phyloP scores from a whole-genome alignment of 2,797 vertebrate genomes.

The Valencia hispanica region DNA sequence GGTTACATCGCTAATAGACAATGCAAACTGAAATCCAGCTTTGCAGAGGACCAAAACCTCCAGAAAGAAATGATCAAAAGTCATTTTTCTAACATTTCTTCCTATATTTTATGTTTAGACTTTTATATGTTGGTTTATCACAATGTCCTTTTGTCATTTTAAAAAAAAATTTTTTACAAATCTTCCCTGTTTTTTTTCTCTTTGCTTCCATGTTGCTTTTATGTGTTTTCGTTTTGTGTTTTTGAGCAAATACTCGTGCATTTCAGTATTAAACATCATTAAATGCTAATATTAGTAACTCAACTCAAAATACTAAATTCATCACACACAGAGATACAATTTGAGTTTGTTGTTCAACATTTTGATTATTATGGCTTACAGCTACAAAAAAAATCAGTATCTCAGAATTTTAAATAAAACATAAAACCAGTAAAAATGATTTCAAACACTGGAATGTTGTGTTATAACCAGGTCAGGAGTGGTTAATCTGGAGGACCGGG shows the following conservation, averaged over 20 bases:
- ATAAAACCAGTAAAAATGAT: neutral
- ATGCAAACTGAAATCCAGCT: neutral
- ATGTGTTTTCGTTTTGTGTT: neutral
- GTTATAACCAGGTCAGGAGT: too few species aligned
- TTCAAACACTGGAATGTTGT: neutral
- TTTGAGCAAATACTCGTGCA: neutral
- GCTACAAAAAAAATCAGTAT: too few species aligned
- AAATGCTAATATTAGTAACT: too few species aligned
- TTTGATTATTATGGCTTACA: neutral
- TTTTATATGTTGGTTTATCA: neutral
- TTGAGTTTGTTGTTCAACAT: neutral
- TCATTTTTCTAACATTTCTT: neutral
- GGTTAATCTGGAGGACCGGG: too few species aligned
- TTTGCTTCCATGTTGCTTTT: neutral
- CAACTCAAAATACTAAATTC: too few species aligned
- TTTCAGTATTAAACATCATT: too few species aligned
- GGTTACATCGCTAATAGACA: neutral
- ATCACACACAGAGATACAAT: neutral
- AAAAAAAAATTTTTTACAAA: fast-evolving
- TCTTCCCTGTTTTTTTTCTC: neutral
- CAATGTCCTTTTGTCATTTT: neutral
- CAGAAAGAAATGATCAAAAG: neutral
- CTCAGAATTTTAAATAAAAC: neutral
- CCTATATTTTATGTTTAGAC: neutral
- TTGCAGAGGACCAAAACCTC: neutral